Evolutionary conservation across 2,797 vertebrate genomes (phyloP), one percentile per base, ranked within the genome.

Genomic region (Octomys mimax): DNA sequence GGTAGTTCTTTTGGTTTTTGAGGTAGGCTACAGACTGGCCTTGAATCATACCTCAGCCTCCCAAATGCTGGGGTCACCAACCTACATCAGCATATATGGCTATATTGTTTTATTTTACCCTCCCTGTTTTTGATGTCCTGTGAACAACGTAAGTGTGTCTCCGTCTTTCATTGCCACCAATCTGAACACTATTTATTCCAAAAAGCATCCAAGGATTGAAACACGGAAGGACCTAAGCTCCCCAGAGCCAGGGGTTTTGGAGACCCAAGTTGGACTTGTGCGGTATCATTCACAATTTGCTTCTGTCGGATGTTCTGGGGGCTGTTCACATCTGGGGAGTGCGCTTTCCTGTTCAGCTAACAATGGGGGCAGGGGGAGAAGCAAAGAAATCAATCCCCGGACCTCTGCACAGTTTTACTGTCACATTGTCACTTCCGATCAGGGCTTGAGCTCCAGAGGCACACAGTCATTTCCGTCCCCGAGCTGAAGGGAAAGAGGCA

Each of bases 151-250:
- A 98, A 97, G 96, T 96, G 89, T 95, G 98, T 98, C 97, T 97
- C 86, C 95, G 92, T 66, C 85, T 97, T 98, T 98, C 95, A 94
- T 98, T 97, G 96, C 95, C 94, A 78, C 92, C 97, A 87, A 70
- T 86, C 83, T 96, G 90, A 98, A 98, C 97, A 97, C 89, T 94
- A 91, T 97, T 92, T 97, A 87, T 95, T 98, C 95, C 97, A 97
- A 95, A 97, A 96, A 97, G 96, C 0, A 0, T 95, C 64, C 97
- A 97, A 94, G 95, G 89, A 96, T 81, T 97, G 96, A 98, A 98
- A 98, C 97, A 84, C 98, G 97, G 97, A 98, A 98, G 97, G 97
- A 97, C 97, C 97, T 96, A 97, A 92, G 52, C 33, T 87, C 94
- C 54, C 64, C 66, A 64, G 95, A 98, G 87, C 84, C 84, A 95